phyloP scores from a whole-genome alignment of 2,113 vertebrate species.

The Charina bottae region DNA sequence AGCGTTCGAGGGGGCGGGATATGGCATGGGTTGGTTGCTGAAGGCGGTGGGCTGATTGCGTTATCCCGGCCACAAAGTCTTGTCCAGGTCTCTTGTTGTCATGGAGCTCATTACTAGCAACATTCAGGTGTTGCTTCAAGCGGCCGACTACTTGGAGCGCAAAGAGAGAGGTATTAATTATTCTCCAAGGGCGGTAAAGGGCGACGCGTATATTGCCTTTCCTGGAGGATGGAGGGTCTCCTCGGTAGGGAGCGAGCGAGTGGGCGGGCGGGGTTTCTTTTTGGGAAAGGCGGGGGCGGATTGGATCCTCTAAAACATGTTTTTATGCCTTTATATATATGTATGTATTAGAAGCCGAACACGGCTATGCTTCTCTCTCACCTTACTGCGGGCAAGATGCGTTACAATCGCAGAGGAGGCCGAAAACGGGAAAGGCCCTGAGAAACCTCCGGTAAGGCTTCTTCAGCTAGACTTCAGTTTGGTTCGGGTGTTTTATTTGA shows the following conservation, averaged over 20 bases:
- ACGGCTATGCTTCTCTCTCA: constrained; percentile 87
- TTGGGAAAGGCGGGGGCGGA: background rate
- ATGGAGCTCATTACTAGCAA: constrained; percentile 86
- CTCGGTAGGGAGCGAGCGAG: background rate
- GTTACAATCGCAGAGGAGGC: constrained; percentile 74
- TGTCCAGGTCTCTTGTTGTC: background rate
- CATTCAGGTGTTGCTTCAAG: constrained; percentile 91
- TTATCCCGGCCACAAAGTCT: constrained; percentile 61
- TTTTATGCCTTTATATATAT: background rate
- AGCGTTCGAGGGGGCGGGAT: constrained; percentile 18
- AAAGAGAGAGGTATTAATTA: constrained; percentile 78
- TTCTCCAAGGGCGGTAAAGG: background rate
- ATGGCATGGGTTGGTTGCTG: background rate
- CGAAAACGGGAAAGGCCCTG: constrained; percentile 73
- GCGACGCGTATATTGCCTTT: background rate
- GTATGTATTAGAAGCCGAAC: constrained; percentile 83
- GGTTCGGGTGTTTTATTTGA: background rate
- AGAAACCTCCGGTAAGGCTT: constrained; percentile 77
- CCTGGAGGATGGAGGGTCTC: background rate
- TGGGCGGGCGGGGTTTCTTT: background rate
- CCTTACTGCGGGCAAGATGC: constrained; percentile 71
- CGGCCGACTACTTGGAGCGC: constrained; percentile 91
- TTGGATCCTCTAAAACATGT: background rate
- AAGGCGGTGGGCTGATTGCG: constrained; percentile 59
- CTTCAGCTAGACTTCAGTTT: fast-evolving